Base-by-base conservation (phyloP, 2,797 vertebrate genomes). In the Pangasius macronema region DNA sequence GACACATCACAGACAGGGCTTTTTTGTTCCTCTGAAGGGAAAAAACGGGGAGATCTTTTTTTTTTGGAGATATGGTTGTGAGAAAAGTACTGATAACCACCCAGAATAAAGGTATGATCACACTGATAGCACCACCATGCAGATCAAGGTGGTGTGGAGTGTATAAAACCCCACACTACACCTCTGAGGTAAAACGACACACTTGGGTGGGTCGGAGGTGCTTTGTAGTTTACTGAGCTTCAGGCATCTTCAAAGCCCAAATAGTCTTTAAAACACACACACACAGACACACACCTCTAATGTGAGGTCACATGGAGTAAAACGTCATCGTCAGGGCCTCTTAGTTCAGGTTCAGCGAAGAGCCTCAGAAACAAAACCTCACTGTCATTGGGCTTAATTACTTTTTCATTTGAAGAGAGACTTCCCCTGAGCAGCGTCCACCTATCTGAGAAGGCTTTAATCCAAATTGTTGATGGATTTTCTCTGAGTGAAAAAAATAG, bases 101-200 rank as follows among this genome's bases (percentile, higher is more conserved):
- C 65, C 55, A 53, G 82, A 68, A 85, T 76, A 82, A 85, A 75
- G 39, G 73, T 5, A 51, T 8, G 57, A 80, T 87, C 65, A 33
- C 65, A 27, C 68, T 51, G 90, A 90, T 89, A 85, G 49, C 14
- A 27, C 80, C 39, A 49, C 61, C 70, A 83, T 46, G 79, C 57
- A 88, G 90, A 90, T 93, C 87, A 92, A 92, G 92, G 89, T 83
- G 68, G 89, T 87, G 85, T 63, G 80, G 82, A 82, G 82, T 89
- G 86, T 83, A 90, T 55, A 86, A 65, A 84, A 86, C 59, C 46
- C 59, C 83, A 84, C 83, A n/a, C 42, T 85, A 73, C 3, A 57
- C 85, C 85, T 87, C 46, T 2, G 13, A 89, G 88, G 89, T 89
- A 67, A 88, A 88, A 77, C 53, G 7, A 9, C 59, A 63, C 55